Base-by-base conservation (phyloP, 2,888 invertebrate genomes). In the Parnassius apollo region DNA sequence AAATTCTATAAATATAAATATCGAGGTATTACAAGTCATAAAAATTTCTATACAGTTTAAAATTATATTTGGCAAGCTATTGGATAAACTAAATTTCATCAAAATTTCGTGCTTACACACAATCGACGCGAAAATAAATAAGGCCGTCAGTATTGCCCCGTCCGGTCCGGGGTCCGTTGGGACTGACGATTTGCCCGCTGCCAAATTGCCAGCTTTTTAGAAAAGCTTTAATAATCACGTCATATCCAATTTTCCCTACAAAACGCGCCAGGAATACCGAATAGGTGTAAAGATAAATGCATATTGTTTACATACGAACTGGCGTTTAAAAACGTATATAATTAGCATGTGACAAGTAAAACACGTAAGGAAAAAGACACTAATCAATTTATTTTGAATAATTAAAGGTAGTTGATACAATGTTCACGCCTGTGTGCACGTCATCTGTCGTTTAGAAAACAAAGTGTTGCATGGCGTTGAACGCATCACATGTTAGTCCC, bases 201-300 rank as follows among this genome's bases (percentile, higher is more conserved):
- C 81, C 88, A 84, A 86, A 88, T 88, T 88, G 88, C 87, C 81
- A 80, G 81, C 85, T 88, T 88, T 87, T 88, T 88, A 88, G 85
- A 71, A 75, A 77, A 81, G 81, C 85, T 88, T 83, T 84, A 81
- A 88, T 89, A 89, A 89, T 88, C 88, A 88, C 87, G 86, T 83
- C 88, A 88, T 87, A 87, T 85, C 84, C 89, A 89, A 89, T 89
- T 88, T 88, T 84, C 86, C 75, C 82, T 80, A 73, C 73, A 4
- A 72, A 79, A 81, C 83, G 83, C 72, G 69, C 61, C 61, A 68
- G 75, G 89, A 89, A 89, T 90, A 89, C 73, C 75, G 85, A 88
- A 83, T 61, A 67, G 71, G 67, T 64, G 66, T 55, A 49, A 73
- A 70, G 74, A 70, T 57, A 46, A 22, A 13, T 45, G 9, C 0